Evolutionary conservation across 2,888 invertebrate species (phyloP), one percentile per base, ranked within the genome.

Genomic region (Epinotia brunnichana): DNA sequence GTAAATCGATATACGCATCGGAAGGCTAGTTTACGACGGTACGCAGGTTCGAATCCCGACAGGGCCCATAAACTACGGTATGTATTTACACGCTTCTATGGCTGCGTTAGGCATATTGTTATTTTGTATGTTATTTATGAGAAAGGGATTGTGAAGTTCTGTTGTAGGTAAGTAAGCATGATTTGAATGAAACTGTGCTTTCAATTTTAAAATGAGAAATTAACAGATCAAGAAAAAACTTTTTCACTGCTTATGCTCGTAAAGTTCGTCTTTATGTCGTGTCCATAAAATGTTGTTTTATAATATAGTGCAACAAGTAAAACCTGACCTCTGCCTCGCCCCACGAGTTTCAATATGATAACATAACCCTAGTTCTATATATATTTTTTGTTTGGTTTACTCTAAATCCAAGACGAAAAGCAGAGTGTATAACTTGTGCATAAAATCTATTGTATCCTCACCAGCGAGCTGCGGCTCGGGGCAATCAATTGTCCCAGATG

Each of bases 21-120:
- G 57, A 57, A 67, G 57, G 57, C 29, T 67, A 67, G 57, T 67
- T 67, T 67, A 67, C 67, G 56, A 59, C 67, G 44, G 56, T 67
- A 48, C 66, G 21, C 48, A 29, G 48, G 67, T 67, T 67, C 57
- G 48, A 19, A 29, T 67, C 67, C 57, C 57, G 57, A 57, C 67
- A 44, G 56, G 57, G 29, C 29, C 57, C 57, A 48, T 67, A 67
- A 67, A 67, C n/a, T 59, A 24, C 44, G 29, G 10, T 54, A 24
- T 39, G 54, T 66, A 66, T 64, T 67, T 68, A 59, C 67, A 68
- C 29, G 59, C n/a, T 66, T 11, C 39, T 59, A 17, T 35, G 13
- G 11, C 17, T 13, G 62, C 21, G 44, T 44, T 44, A 35, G 35
- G 48, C 63, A 57, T 57, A 63, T 57, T 64, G 70, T 56, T 57